Base-by-base conservation (phyloP, 2,888 invertebrate genomes). In the Cantharis rufa region DNA sequence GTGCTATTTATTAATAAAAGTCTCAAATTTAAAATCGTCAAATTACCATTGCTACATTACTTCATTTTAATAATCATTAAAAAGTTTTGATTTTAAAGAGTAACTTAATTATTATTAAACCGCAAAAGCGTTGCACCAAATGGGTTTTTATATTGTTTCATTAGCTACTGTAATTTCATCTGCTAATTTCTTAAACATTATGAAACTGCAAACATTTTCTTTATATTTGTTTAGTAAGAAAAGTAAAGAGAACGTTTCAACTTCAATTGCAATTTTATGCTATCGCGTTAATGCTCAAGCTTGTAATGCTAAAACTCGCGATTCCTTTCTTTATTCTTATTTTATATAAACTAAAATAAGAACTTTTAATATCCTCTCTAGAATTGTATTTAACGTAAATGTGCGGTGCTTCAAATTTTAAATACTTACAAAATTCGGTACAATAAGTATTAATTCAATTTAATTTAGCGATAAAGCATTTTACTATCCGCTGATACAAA, bases 241-340 rank as follows among this genome's bases (percentile, higher is more conserved):
- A 75, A 78, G 72, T 75, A 75, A 75, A 77, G 77, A 74, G 74
- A 77, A 66, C 73, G 75, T 75, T 70, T 69, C 70, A 73, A 76
- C 73, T 73, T 68, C 68, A 76, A 75, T 73, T 76, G 78, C 75
- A 76, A 76, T 78, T 78, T 78, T 73, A 78, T 78, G 69, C 78
- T 64, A 32, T 75, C 72, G 72, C 72, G 75, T 77, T 77, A 77
- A 77, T 77, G 71, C 70, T 68, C 63, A n/a, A 48, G 69, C 63
- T 74, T 69, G 68, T 32, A 61, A 70, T 73, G 16, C 66, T 70
- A 70, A 64, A 71, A 77, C 73, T 70, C 72, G 32, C 66, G 69
- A 48, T 70, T 69, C 18, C 15, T 24, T 24, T 74, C 69, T 70
- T 73, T 72, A 63, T 32, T 69, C 74, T 24, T 77, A 72, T 75